These are phyloP conservation scores for Leucosticte australis DNA, from an alignment of 2,113 vertebrate genomes.

Conservation along the genomic window DNA sequence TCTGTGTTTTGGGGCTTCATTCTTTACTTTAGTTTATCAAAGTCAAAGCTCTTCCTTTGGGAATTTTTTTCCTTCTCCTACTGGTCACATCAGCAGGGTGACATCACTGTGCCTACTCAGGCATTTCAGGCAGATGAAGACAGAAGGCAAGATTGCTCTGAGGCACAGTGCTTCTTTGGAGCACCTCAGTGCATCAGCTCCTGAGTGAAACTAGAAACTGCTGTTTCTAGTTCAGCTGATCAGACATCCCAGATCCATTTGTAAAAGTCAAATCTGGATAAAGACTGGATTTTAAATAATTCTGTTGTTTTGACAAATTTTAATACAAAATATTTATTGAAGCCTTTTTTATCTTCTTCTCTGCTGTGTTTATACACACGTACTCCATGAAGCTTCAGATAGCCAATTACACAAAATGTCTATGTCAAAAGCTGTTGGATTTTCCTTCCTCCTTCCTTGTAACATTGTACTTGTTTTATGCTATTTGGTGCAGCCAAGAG, in stretches of 20 bases:
- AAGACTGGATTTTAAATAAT: background rate
- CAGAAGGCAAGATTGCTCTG: background rate
- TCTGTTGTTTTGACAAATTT: background rate
- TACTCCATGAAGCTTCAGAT: background rate
- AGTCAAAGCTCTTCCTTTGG: background rate
- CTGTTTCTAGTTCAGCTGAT: background rate
- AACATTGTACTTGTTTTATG: background rate
- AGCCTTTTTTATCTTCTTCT: background rate
- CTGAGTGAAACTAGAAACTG: background rate
- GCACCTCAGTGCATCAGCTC: background rate
- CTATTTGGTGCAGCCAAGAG: background rate
- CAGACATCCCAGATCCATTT: background rate
- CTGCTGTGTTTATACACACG: background rate
- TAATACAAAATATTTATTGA: background rate
- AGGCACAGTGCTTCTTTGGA: background rate
- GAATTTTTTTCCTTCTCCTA: background rate
- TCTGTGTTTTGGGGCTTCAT: background rate
- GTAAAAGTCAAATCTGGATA: background rate
- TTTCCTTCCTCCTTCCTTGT: background rate
- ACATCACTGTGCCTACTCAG: background rate
- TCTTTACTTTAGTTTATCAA: background rate
- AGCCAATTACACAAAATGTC: background rate
- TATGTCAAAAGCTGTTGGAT: background rate
- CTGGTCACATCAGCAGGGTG: background rate
- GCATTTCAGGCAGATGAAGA: background rate